Evolutionary conservation across 2,113 vertebrate genomes (phyloP).

Genomic region (Siphamia tubifer): DNA sequence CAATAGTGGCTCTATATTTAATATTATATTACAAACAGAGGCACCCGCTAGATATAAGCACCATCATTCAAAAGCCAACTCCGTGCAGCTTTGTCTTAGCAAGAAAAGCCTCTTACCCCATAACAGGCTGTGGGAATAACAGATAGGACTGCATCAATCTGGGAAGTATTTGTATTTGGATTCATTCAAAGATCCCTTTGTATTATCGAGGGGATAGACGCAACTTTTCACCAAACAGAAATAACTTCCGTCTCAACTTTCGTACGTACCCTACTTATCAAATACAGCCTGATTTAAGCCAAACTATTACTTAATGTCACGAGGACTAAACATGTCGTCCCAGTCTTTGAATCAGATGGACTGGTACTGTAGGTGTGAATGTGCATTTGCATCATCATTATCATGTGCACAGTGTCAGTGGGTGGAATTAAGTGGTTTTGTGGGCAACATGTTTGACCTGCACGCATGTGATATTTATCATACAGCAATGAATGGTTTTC

Average conservation of each 20-base stretch:
- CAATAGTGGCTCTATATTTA: conserved; percentile 1
- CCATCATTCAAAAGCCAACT: conserved; percentile 11
- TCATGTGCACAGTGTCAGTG: no score
- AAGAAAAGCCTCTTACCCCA: conserved; percentile 39
- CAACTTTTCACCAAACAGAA: neutral
- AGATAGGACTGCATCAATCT: conserved; percentile 29
- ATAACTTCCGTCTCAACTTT: neutral
- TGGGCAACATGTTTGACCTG: no score
- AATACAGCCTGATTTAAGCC: no score
- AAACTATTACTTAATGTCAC: no score
- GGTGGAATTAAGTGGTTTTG: no score
- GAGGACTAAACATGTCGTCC: no score
- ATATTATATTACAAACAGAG: conserved; percentile 17
- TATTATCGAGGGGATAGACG: conserved; percentile 3
- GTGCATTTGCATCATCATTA: no score
- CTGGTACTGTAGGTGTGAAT: no score
- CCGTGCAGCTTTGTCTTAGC: conserved; percentile 29
- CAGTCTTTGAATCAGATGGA: no score
- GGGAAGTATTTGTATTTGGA: conserved; percentile 39
- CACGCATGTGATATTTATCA: no score
- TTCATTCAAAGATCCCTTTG: conserved; percentile 26
- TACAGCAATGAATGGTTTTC: no score
- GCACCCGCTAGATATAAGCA: neutral
- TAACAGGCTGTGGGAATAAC: conserved; percentile 45
- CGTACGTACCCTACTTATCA: no score